These are phyloP conservation scores for Tachysurus fulvidraco DNA, from an alignment of 2,113 vertebrate genomes.

Conservation along the genomic window DNA sequence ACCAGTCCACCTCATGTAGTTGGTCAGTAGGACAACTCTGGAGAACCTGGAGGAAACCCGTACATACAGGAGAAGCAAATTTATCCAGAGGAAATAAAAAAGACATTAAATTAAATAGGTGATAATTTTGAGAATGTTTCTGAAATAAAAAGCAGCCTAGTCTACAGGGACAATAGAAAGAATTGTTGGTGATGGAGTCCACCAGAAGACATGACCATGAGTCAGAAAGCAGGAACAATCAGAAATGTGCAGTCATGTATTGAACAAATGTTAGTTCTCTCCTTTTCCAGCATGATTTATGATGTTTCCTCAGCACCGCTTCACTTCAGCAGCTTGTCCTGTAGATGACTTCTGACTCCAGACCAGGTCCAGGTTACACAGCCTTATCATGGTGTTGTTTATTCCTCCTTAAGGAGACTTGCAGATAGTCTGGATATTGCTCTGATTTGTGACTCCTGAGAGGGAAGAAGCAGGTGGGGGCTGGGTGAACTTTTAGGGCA, in stretches of 20 bases:
- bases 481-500: conserved; percentile 8
- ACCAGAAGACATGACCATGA: neutral
- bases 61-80: neutral
- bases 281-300: neutral
- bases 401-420: conserved; percentile 46
- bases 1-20: neutral
- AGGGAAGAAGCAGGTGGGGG: neutral
- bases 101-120: neutral
- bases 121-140: neutral
- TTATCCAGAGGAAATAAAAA: neutral
- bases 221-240: neutral
- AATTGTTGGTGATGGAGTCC: neutral
- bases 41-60: neutral
- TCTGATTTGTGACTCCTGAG: conserved; percentile 51
- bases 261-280: neutral
- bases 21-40: neutral
- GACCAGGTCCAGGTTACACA: conserved; percentile 38
- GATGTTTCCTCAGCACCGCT: no score
- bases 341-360: conserved; percentile 40
- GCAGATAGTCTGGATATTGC: conserved; percentile 48
- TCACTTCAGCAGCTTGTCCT: neutral
- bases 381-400: conserved; percentile 44
- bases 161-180: neutral
- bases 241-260: neutral
- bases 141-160: neutral